Conservation (phyloP, 2,797 vertebrate species). For the Peromyscus eremicus region DNA sequence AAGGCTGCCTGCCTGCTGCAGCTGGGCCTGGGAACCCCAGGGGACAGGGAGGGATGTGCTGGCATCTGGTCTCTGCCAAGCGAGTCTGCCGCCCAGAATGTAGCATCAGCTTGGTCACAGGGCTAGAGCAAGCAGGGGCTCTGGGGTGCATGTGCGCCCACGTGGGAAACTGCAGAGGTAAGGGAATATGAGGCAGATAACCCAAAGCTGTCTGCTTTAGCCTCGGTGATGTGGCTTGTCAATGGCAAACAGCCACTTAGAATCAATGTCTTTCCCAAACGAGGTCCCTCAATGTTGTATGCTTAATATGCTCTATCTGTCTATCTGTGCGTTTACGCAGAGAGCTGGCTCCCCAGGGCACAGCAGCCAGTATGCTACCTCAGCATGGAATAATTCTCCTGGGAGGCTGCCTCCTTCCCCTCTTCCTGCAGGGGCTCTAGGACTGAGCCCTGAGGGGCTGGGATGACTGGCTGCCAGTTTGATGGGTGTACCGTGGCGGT, state of each 20-base stretch:
- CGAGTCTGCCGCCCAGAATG: constrained; percentile 37
- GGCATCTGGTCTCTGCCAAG: constrained; percentile 76
- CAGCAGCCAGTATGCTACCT: constrained; percentile 50
- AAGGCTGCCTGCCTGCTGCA: constrained; percentile 65
- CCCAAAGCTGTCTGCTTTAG: constrained; percentile 64
- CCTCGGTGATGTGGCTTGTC: constrained; percentile 62
- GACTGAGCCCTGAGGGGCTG: constrained; percentile 37
- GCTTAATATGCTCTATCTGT: constrained; percentile 65
- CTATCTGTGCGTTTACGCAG: constrained; percentile 63
- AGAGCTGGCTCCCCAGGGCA: constrained; percentile 70
- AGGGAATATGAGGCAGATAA: neutral
- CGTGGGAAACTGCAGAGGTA: rapidly evolving
- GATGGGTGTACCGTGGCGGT: neutral
- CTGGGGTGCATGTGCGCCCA: neutral
- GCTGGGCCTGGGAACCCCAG: constrained; percentile 65
- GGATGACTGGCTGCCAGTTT: constrained; percentile 58
- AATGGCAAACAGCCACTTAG: constrained; percentile 72
- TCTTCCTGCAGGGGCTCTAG: constrained; percentile 7
- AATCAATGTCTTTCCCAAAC: constrained; percentile 75
- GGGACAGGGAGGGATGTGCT: constrained; percentile 47
- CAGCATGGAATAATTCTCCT: constrained; percentile 31
- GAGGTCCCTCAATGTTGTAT: constrained; percentile 52
- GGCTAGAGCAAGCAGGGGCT: constrained; percentile 31
- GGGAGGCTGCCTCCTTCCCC: constrained; percentile 63
- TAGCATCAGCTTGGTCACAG: neutral